phyloP scores from a whole-genome alignment of 2,797 vertebrate species.

The Anguilla anguilla region DNA sequence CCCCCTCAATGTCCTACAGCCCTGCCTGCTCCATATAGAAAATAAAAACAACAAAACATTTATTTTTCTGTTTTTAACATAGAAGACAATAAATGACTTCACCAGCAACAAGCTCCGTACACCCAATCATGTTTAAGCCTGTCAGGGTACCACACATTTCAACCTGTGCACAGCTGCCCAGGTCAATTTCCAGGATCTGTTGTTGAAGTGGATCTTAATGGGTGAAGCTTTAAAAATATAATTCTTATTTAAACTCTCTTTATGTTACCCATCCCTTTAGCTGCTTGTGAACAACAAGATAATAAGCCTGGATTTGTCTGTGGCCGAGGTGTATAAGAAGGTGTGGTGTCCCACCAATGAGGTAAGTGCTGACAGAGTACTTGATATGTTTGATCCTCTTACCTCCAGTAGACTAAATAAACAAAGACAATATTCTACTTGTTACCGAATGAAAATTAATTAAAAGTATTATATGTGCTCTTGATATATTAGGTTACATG shows the following conservation, averaged over 20 bases:
- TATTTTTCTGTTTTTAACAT: neutral
- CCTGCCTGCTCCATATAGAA: neutral
- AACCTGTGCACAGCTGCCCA: neutral
- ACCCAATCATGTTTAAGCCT: neutral
- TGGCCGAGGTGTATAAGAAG: constrained; percentile 97
- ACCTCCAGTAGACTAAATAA: too few relatives aligned
- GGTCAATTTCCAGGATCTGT: neutral
- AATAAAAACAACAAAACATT: neutral
- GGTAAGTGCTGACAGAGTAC: constrained; percentile 65
- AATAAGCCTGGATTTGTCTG: constrained; percentile 94
- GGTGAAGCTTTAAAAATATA: neutral
- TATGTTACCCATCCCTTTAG: constrained; percentile 62
- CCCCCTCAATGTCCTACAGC: neutral
- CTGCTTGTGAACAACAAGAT: constrained; percentile 99
- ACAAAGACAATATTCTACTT: constrained; percentile 23
- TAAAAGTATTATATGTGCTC: neutral
- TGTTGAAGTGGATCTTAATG: neutral
- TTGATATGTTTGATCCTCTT: neutral
- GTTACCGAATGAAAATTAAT: constrained; percentile 47
- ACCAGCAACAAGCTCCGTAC: neutral
- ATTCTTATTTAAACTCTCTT: neutral
- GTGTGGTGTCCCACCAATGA: constrained; percentile 99
- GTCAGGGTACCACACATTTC: neutral
- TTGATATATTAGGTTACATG: neutral
- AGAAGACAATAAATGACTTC: neutral